These are phyloP conservation scores for Heterocephalus glaber DNA, from an alignment of 2,113 vertebrate genomes.

Conservation along the genomic window DNA sequence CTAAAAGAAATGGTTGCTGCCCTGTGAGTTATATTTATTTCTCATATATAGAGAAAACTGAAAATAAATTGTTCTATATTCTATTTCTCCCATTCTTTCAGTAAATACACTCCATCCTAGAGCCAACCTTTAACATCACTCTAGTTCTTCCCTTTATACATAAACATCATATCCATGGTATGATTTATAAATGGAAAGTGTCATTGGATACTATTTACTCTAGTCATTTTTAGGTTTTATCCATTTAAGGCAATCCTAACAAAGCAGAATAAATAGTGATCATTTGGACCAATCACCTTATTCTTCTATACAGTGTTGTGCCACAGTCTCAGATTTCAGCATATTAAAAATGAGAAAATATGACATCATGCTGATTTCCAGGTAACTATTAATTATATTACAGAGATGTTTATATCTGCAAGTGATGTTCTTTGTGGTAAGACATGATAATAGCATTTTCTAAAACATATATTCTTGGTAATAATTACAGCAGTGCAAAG, in stretches of 20 bases:
- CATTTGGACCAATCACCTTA: background rate
- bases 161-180: background rate
- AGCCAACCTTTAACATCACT: background rate
- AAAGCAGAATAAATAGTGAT: background rate
- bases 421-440: background rate
- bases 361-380: background rate
- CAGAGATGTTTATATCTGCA: background rate
- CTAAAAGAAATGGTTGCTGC: background rate
- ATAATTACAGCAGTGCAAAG: background rate
- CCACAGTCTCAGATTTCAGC: background rate
- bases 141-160: background rate
- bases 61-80: background rate
- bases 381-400: background rate
- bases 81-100: background rate
- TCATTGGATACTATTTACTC: background rate
- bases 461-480: background rate
- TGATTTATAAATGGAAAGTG: background rate
- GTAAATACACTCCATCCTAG: background rate
- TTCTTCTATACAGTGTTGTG: background rate
- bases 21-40: background rate
- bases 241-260: background rate
- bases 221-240: background rate
- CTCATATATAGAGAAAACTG: background rate
- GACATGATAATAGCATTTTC: background rate
- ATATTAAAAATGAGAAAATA: background rate